phyloP scores from a whole-genome alignment of 1,140 invertebrate species.

The Pogonognathellus flavescens region DNA sequence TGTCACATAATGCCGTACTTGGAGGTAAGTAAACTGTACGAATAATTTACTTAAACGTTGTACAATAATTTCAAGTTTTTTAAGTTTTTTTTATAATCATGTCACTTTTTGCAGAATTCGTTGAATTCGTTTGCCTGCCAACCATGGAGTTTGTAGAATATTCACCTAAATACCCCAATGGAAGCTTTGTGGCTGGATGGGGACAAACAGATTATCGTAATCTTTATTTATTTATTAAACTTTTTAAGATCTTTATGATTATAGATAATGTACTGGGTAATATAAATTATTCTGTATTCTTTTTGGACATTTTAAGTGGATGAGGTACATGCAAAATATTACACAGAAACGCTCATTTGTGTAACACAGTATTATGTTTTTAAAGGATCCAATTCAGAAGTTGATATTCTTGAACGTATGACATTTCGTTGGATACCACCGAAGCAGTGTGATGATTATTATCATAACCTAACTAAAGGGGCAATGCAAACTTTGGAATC shows the following conservation, averaged over 20 bases:
- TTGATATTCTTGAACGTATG: conserved; percentile 53
- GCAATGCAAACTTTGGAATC: background rate
- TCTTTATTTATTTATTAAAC: too few relatives aligned
- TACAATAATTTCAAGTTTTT: too few relatives aligned
- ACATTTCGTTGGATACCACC: conserved; percentile 42
- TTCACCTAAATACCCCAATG: background rate
- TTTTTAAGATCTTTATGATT: too few relatives aligned
- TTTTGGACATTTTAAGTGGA: too few relatives aligned
- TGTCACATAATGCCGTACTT: conserved; percentile 53
- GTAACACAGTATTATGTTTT: too few relatives aligned
- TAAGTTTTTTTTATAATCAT: too few relatives aligned
- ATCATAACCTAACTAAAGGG: conserved; percentile 34
- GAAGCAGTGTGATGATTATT: conserved; percentile 56
- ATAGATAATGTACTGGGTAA: too few relatives aligned
- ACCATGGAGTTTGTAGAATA: conserved; percentile 9
- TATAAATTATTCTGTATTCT: too few relatives aligned
- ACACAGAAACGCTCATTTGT: too few relatives aligned
- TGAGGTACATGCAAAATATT: too few relatives aligned
- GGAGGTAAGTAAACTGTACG: conserved; percentile 60
- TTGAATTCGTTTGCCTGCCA: conserved; percentile 66
- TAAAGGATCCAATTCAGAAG: conserved; percentile 31
- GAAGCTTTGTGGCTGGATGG: conserved; percentile 65
- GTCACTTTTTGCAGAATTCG: conserved; percentile 62
- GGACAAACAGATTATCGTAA: conserved; percentile 64
- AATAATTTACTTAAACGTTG: too few relatives aligned